Evolutionary conservation across 2,113 vertebrate species (phyloP).

Genomic region (Pterocles burchelli): DNA sequence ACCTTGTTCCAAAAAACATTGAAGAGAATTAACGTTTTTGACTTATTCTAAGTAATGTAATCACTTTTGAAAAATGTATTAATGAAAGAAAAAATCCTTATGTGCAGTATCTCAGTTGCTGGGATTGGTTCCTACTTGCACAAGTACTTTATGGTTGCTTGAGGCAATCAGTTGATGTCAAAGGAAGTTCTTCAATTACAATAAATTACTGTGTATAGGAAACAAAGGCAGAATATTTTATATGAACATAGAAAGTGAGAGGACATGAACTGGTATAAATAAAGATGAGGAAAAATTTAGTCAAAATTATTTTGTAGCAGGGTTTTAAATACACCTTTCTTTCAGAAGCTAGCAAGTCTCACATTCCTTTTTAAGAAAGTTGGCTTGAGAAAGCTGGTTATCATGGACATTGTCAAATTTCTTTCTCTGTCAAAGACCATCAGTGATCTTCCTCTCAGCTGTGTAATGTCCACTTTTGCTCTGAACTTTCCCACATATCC

Average conservation of each 20-base stretch:
- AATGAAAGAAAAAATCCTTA: not conserved
- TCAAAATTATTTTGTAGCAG: not conserved
- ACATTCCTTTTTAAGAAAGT: not conserved
- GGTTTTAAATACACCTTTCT: not conserved
- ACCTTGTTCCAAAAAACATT: not conserved
- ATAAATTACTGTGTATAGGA: not conserved
- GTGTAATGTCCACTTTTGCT: not conserved
- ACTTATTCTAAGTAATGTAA: not conserved
- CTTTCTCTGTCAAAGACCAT: accelerated
- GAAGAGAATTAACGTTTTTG: not conserved
- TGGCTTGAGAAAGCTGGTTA: not conserved
- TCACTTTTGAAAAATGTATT: not conserved
- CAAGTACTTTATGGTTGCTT: not conserved
- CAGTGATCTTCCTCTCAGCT: not conserved
- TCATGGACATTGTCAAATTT: not conserved
- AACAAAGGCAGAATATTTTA: not conserved
- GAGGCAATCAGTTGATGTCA: not conserved
- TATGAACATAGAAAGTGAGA: not conserved
- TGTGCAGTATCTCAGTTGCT: not conserved
- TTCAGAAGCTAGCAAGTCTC: not conserved
- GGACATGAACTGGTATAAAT: not conserved
- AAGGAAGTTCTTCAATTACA: not conserved
- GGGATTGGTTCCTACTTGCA: not conserved
- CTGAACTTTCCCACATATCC: accelerated
- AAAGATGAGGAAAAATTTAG: not conserved